These are phyloP conservation scores for Diprion similis DNA, from an alignment of 1,140 invertebrate genomes.

Conservation along the genomic window DNA sequence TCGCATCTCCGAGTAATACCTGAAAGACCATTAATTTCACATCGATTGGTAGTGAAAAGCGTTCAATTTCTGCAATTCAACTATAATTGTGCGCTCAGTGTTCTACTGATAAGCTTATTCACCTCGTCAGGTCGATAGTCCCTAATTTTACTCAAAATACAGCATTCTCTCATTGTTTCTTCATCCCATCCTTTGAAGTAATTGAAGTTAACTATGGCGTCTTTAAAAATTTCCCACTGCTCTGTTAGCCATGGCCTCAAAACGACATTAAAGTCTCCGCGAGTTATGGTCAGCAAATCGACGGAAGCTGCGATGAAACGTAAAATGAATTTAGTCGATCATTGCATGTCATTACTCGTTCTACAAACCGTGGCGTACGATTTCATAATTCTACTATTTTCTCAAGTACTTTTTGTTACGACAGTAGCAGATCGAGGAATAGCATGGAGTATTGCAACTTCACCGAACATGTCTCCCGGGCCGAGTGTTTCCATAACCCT, in stretches of 20 bases:
- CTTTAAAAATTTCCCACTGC: conserved; percentile 67
- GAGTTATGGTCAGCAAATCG: conserved; percentile 62
- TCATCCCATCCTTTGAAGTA: conserved; percentile 70
- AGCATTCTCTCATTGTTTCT: conserved; percentile 65
- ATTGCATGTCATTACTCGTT: conserved; percentile 11
- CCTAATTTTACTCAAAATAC: conserved; percentile 69
- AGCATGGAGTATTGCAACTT: conserved; percentile 67
- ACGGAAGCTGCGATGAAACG: conserved; percentile 53
- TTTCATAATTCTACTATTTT: not conserved
- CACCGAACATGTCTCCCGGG: conserved; percentile 68
- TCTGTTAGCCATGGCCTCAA: conserved; percentile 64
- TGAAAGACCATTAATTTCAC: conserved; percentile 27
- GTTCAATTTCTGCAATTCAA: conserved; percentile 11
- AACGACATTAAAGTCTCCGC: conserved; percentile 66
- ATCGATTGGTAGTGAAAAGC: conserved; percentile 10
- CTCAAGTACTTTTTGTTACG: conserved; percentile 59
- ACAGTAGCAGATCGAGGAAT: conserved; percentile 66
- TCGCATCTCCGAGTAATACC: conserved; percentile 67
- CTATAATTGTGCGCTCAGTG: conserved; percentile 18
- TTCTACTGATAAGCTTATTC: conserved; percentile 15
- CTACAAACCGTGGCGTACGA: not conserved
- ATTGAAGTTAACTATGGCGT: conserved; percentile 66
- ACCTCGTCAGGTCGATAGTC: conserved; percentile 64
- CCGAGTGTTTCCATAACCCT: conserved; percentile 39
- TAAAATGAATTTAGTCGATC: conserved; percentile 9